These are phyloP conservation scores for Pteria penguin DNA, from an alignment of 2,888 invertebrate genomes.

Conservation along the genomic window DNA sequence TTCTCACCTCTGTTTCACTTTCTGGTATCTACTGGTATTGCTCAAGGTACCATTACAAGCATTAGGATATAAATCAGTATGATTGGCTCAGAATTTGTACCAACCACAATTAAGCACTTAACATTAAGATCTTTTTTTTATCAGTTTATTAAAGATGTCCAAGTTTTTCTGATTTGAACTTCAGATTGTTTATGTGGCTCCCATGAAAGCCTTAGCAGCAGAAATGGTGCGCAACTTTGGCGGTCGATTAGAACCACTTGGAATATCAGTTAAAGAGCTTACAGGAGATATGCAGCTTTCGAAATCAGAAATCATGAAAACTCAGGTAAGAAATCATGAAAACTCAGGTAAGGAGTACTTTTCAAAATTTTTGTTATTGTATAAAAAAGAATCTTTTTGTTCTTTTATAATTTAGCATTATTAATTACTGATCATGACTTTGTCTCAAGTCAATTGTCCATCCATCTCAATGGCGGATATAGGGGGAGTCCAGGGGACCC, in stretches of 20 bases:
- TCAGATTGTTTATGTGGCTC: conserved; percentile 98
- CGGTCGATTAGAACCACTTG: conserved; percentile 88
- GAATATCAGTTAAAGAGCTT: conserved; percentile 92
- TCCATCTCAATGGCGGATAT: too few relatives aligned
- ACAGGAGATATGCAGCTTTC: conserved; percentile 99
- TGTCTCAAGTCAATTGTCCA: too few relatives aligned
- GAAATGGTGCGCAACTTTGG: conserved; percentile 98
- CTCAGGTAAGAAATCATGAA: conserved; percentile 83
- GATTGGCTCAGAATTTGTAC: too few relatives aligned
- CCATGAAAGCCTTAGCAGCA: conserved; percentile 99
- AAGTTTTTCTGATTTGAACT: conserved; percentile 46
- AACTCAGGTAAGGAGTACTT: background rate
- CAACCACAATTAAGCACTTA: too few relatives aligned
- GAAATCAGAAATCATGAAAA: conserved; percentile 94
- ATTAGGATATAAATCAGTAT: background rate
- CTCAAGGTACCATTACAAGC: background rate
- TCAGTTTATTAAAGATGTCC: background rate
- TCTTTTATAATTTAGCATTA: too few relatives aligned
- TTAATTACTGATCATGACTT: too few relatives aligned
- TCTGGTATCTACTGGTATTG: too few relatives aligned
- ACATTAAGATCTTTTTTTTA: too few relatives aligned
- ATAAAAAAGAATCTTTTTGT: too few relatives aligned
- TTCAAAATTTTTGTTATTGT: background rate
- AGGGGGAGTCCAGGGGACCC: too few relatives aligned
- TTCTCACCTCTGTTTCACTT: too few relatives aligned